A percentile compares a stretch with the other conserved stretches of the same genome.
phyloP scores from a whole-genome alignment of 2,797 vertebrate genomes.

The Carduelis carduelis region DNA sequence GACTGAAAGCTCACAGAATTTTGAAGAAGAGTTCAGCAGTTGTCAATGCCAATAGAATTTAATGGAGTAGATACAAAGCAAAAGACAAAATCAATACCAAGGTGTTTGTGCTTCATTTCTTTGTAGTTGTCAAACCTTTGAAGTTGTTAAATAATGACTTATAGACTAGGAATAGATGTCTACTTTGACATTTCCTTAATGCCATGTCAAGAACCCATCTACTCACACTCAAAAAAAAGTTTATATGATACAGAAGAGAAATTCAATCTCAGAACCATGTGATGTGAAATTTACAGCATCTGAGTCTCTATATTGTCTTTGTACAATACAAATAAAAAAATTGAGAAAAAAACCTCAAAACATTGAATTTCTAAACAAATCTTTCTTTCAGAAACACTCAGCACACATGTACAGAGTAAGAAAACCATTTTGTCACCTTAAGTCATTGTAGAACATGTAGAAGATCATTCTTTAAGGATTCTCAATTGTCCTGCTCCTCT shows the following conservation, averaged over 20 bases:
- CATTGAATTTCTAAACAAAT: background rate
- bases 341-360: background rate
- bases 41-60: constrained; percentile 30
- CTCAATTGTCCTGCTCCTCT: background rate
- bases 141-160: constrained; percentile 53
- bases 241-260: background rate
- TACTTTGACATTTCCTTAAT: constrained; percentile 44
- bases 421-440: background rate
- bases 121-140: constrained; percentile 22
- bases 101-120: constrained; percentile 19
- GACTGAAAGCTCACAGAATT: constrained; percentile 14
- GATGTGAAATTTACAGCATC: background rate
- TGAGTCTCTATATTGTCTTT: background rate
- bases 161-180: constrained; percentile 13
- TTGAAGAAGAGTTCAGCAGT: constrained; percentile 20
- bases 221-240: background rate
- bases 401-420: background rate
- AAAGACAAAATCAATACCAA: constrained; percentile 28
- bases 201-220: background rate
- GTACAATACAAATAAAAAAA: background rate
- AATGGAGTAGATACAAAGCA: constrained; percentile 40
- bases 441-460: background rate
- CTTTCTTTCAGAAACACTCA: background rate
- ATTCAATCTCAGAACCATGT: background rate
- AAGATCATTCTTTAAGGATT: background rate